phyloP scores from a whole-genome alignment of 2,888 invertebrate species.

The Perizoma affinitatum region DNA sequence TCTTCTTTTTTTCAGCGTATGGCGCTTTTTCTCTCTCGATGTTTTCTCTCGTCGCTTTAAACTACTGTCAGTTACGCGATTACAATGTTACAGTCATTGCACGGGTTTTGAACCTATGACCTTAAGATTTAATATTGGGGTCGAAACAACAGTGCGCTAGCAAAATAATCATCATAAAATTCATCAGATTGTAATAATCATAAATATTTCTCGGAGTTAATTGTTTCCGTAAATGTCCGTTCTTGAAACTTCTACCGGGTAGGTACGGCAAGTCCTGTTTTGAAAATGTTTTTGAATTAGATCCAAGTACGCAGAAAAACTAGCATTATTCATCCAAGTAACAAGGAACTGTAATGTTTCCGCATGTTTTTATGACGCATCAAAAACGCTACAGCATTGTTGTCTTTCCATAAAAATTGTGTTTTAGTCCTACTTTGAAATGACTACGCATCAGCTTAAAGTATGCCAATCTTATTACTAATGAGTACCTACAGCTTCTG shows the following conservation, averaged over 20 bases:
- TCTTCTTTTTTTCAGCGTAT: too few relatives aligned
- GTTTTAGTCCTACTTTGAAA: slow-evolving; percentile 29
- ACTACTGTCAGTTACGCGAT: too few relatives aligned
- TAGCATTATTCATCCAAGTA: slow-evolving; percentile 33
- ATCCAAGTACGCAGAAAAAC: slow-evolving; percentile 39
- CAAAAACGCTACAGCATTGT: slow-evolving; percentile 34
- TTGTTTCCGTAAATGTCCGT: slow-evolving; percentile 21
- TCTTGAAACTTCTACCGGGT: slow-evolving; percentile 8
- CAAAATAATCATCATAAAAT: neutral
- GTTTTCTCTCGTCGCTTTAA: too few relatives aligned
- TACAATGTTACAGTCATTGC: too few relatives aligned
- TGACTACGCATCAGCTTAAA: slow-evolving; percentile 11
- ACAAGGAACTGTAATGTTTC: slow-evolving; percentile 35
- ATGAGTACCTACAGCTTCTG: too few relatives aligned
- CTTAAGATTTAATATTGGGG: too few relatives aligned
- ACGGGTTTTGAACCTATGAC: too few relatives aligned
- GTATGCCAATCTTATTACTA: too few relatives aligned
- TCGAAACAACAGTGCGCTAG: too few relatives aligned
- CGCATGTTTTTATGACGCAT: slow-evolving; percentile 39
- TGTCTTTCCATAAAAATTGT: slow-evolving; percentile 31
- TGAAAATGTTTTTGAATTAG: slow-evolving; percentile 36
- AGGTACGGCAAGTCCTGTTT: slow-evolving; percentile 8
- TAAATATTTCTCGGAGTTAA: slow-evolving; percentile 10
- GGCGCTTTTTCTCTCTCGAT: too few relatives aligned
- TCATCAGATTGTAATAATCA: slow-evolving; percentile 4